Percentiles rank a stretch among this genome's conserved stretches.
Evolutionary conservation across 2,888 invertebrate genomes (phyloP).

Genomic region (Lithophane socia): DNA sequence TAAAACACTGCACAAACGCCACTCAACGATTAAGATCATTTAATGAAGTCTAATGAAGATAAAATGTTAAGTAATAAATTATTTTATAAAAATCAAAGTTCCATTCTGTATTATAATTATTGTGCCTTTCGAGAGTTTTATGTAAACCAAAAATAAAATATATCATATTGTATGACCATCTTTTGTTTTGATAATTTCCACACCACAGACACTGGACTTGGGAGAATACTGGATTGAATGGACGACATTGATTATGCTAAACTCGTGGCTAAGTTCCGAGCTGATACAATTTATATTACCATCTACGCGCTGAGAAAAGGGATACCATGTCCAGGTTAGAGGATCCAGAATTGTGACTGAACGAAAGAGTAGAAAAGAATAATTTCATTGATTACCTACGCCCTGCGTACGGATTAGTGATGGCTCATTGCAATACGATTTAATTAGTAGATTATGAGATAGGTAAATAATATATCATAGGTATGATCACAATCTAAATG

Average conservation of each 20-base stretch:
- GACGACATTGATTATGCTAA: neutral
- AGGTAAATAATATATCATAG: neutral
- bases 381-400: neutral
- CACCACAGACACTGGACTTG: neutral
- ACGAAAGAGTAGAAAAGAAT: neutral
- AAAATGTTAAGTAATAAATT: constrained; percentile 43
- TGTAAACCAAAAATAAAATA: constrained; percentile 71
- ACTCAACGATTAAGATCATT: constrained; percentile 21
- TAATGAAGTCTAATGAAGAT: constrained; percentile 27
- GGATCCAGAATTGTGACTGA: neutral
- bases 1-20: constrained; percentile 17
- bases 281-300: neutral
- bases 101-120: constrained; percentile 63
- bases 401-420: neutral
- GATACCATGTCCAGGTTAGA: neutral
- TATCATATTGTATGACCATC: constrained; percentile 42
- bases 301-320: neutral
- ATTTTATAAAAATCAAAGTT: constrained; percentile 56
- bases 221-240: neutral
- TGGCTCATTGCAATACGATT: neutral
- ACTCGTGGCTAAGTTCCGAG: neutral
- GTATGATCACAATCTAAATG: neutral
- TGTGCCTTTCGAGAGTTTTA: constrained; percentile 66
- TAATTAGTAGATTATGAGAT: neutral
- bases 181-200: constrained; percentile 24